Evolutionary conservation across 2,797 vertebrate species (phyloP), one percentile per base, ranked within the genome.

Genomic region (Discoglossus pictus): DNA sequence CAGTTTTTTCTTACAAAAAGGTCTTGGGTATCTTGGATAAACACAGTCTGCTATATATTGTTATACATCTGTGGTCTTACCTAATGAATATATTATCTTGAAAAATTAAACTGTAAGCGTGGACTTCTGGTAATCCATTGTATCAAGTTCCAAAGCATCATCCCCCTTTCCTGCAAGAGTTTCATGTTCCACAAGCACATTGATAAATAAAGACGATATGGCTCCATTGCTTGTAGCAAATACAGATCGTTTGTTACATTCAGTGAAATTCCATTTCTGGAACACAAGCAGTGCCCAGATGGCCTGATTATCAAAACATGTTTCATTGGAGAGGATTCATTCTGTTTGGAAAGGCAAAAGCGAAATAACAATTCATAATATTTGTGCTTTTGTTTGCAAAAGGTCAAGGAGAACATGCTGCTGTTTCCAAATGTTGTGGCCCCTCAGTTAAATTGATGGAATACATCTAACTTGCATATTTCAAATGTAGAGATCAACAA

Each of bases 331-430:
- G 52, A 20, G 23, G 51, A 27, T 25, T 43, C n/a, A 20, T 35
- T 35, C n/a, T 56, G 44, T 58, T 56, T 63, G 46, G 15, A 27
- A 61, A 61, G n/a, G 27, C 48, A 69, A 62, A 62, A 40, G 35
- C 25, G 20, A 50, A 64, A 71, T 43, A 63, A 64, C 17, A 56
- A 58, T 51, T 64, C 68, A 58, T 17, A 71, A 71, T 71, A 71
- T 71, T 71, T 71, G 43, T 64, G 43, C 55, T 34, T 31, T 58
- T 35, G 35, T 36, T 23, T 18, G 20, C 7, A 50, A 17, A 34
- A 56, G 68, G 68, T 71, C 68, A 71, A 63, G 24, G 47, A 35
- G 25, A 24, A 58, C 61, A 55, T 15, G 16, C n/a, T 59, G 65
- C 8, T 31, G 27, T 59, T 48, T 66, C 18, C 23, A 40, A 58